Evolutionary conservation across 2,113 vertebrate genomes (phyloP).

Genomic region (Bos indicus): DNA sequence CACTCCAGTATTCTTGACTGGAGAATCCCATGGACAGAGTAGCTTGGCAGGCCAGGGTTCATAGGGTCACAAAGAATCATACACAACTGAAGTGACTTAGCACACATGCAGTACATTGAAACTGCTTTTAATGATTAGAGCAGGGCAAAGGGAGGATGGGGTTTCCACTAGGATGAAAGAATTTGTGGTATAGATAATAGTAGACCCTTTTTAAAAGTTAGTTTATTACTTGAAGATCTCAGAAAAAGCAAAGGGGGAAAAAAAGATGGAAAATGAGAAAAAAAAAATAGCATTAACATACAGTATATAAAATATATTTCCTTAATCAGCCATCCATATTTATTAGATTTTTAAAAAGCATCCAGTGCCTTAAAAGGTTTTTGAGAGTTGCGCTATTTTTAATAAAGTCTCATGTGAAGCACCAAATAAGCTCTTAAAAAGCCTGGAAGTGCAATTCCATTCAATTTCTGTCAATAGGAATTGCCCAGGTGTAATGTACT

Average conservation of each 20-base stretch:
- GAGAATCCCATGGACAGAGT: neutral
- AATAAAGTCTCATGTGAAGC: conserved; percentile 59
- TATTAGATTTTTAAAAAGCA: conserved; percentile 61
- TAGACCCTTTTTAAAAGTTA: neutral
- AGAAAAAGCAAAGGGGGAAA: neutral
- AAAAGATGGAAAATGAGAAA: conserved; percentile 18
- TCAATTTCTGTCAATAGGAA: conserved; percentile 48
- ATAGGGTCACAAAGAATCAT: neutral
- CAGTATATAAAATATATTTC: conserved; percentile 47
- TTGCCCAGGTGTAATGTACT: conserved; percentile 40
- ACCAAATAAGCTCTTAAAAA: conserved; percentile 60
- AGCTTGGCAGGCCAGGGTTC: neutral
- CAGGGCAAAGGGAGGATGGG: neutral
- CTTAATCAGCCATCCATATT: conserved; percentile 67
- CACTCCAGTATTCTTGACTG: neutral
- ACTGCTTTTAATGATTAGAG: neutral
- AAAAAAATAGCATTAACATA: conserved; percentile 12
- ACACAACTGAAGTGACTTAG: neutral
- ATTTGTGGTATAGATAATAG: neutral
- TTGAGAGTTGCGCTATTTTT: conserved; percentile 57
- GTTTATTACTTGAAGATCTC: neutral
- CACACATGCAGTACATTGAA: neutral
- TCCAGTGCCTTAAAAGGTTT: conserved; percentile 54
- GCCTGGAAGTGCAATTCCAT: conserved; percentile 56
- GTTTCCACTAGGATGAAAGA: neutral